Conservation (phyloP, 2,888 invertebrate genomes). For the Eilema depressum region DNA sequence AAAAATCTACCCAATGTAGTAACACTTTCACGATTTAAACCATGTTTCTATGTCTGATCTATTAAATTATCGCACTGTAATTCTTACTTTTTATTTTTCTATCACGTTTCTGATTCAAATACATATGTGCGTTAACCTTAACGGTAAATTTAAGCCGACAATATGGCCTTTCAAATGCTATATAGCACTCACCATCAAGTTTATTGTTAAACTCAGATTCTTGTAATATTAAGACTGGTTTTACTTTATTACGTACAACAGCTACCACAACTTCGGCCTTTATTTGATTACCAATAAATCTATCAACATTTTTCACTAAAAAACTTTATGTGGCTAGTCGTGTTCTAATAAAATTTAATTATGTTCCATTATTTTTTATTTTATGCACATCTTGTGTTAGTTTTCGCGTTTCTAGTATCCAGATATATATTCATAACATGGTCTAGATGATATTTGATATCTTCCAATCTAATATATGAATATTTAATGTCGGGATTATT, state of each 20-base stretch:
- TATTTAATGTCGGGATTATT: background rate
- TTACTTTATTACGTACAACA: constrained; percentile 29
- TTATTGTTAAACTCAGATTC: constrained; percentile 34
- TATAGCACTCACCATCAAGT: background rate
- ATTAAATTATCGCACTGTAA: background rate
- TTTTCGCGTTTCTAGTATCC: constrained; percentile 19
- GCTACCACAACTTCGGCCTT: constrained; percentile 16
- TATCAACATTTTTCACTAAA: constrained; percentile 36
- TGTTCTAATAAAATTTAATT: constrained; percentile 50
- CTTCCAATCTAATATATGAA: constrained; percentile 10
- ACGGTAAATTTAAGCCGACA: constrained; percentile 5
- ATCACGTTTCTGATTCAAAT: constrained; percentile 1
- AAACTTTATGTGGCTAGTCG: constrained; percentile 31
- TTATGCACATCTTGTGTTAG: constrained; percentile 32
- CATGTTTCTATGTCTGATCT: background rate
- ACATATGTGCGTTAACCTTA: constrained; percentile 5
- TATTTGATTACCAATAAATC: constrained; percentile 36
- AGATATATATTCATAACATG: constrained; percentile 6
- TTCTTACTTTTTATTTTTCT: background rate
- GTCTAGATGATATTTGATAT: constrained; percentile 11
- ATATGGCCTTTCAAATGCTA: constrained; percentile 4
- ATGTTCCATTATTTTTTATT: constrained; percentile 44
- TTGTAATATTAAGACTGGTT: constrained; percentile 44
- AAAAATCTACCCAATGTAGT: too few relatives aligned
- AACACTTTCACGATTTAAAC: background rate